Conservation (phyloP, 2,113 vertebrate genomes). For the Capreolus pygargus region DNA sequence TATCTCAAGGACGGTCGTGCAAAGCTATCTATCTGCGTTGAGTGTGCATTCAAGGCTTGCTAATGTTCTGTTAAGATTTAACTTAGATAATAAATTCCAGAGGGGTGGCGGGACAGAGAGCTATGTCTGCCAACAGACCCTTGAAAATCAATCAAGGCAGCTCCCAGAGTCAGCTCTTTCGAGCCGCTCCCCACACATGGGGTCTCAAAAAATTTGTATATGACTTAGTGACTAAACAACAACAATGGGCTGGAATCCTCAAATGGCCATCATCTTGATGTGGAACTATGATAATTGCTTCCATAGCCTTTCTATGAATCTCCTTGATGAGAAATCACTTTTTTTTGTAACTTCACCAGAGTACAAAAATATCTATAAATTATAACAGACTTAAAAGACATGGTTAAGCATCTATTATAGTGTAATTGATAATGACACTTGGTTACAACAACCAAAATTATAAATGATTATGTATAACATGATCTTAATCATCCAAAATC, state of each 20-base stretch:
- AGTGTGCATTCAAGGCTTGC: no score
- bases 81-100: no score
- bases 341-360: neutral
- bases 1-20: no score
- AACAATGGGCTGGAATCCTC: neutral
- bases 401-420: neutral
- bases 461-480: neutral
- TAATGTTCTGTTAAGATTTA: no score
- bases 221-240: neutral
- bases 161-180: no score
- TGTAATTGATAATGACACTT: neutral
- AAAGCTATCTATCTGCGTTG: no score
- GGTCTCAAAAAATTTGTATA: fast-evolving
- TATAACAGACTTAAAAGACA: neutral
- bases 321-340: neutral
- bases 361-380: neutral
- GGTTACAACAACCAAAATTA: neutral
- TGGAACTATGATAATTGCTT: neutral
- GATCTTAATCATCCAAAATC: neutral
- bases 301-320: neutral
- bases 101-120: no score
- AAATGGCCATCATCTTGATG: neutral
- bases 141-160: no score
- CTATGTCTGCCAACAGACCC: no score
- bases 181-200: no score